A percentile compares a stretch with the other conserved stretches of the same genome.
phyloP scores from a whole-genome alignment of 2,888 invertebrate genomes.

The Galeruca laticollis region DNA sequence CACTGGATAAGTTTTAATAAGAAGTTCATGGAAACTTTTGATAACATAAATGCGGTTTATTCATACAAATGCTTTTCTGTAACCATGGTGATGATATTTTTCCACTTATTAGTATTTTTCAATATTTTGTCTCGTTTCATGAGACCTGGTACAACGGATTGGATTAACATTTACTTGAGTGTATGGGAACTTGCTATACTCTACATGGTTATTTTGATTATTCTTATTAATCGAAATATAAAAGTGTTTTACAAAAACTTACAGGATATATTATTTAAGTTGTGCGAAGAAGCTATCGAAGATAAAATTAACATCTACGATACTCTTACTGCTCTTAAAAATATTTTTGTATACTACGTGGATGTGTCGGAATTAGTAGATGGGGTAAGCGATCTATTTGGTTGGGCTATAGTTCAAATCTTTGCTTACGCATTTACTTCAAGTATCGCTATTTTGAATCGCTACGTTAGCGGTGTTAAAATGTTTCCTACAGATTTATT shows the following conservation, averaged over 20 bases:
- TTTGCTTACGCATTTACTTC: slow-evolving; percentile 10
- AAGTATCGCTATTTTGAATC: slow-evolving; percentile 20
- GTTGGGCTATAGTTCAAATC: slow-evolving; percentile 14
- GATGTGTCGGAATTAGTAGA: slow-evolving; percentile 23
- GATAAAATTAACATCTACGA: neutral
- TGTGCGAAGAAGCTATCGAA: neutral
- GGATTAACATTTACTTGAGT: neutral
- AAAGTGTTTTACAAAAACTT: neutral
- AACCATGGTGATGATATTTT: neutral
- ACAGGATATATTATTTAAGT: neutral
- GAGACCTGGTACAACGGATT: neutral
- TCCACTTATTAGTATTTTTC: neutral
- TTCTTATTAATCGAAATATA: neutral
- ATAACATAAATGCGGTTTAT: neutral
- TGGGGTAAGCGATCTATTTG: slow-evolving; percentile 25
- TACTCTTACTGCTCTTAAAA: neutral
- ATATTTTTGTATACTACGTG: slow-evolving; percentile 12
- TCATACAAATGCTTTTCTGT: neutral
- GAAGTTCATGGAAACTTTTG: neutral
- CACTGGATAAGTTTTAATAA: neutral
- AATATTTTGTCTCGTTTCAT: neutral
- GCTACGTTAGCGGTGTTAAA: slow-evolving; percentile 14
- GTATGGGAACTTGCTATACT: neutral
- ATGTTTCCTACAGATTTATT: slow-evolving; percentile 11
- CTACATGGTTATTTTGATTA: neutral